Conservation (phyloP, 1,140 invertebrate species). For the Halyomorpha halys region DNA sequence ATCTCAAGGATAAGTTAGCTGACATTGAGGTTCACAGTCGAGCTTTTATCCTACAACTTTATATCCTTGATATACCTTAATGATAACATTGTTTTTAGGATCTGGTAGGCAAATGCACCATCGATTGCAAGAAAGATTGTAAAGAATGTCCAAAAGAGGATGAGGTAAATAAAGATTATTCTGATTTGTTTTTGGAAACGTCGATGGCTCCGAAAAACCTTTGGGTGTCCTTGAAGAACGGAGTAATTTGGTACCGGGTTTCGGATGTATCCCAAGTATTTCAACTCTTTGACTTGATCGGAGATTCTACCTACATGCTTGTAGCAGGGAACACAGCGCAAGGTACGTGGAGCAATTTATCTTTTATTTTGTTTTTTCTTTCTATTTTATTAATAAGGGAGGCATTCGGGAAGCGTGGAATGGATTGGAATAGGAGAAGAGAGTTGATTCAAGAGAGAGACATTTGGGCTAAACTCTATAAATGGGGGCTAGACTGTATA, state of each 20-base stretch:
- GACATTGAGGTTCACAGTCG: conserved; percentile 38
- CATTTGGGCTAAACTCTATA: too few relatives aligned
- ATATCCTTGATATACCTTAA: too few relatives aligned
- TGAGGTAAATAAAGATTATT: background rate
- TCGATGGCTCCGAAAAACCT: conserved; percentile 11
- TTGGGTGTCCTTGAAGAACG: background rate
- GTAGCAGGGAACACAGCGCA: conserved; percentile 57
- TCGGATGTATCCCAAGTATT: conserved; percentile 35
- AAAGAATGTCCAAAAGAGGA: background rate
- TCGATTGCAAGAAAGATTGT: background rate
- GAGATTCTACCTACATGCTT: conserved; percentile 41
- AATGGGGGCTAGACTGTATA: too few relatives aligned
- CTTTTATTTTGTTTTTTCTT: too few relatives aligned
- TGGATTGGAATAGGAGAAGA: too few relatives aligned
- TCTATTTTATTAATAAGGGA: too few relatives aligned
- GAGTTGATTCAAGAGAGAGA: too few relatives aligned
- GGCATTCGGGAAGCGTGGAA: too few relatives aligned
- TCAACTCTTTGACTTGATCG: conserved; percentile 42
- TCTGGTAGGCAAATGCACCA: background rate
- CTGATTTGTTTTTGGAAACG: conserved; percentile 1
- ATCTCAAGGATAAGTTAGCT: conserved; percentile 31
- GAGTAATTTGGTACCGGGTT: conserved; percentile 25
- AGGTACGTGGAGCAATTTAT: too few relatives aligned
- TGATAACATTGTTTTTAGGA: background rate
- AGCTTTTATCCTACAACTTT: conserved; percentile 24